Evolutionary conservation across 2,113 vertebrate species (phyloP).

Genomic region (Alligator sinensis): DNA sequence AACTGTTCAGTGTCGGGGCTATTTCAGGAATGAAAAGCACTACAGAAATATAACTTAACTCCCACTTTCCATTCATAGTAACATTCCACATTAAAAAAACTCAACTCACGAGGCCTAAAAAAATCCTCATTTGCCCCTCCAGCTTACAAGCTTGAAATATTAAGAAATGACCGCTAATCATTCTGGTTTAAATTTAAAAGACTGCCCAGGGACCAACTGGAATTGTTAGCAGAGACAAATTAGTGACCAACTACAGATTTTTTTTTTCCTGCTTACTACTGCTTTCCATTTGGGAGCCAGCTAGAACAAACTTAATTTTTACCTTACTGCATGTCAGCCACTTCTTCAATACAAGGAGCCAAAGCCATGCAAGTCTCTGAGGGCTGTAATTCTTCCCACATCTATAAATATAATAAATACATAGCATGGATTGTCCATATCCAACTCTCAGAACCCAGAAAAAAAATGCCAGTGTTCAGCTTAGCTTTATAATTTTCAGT

Average conservation of each 20-base stretch:
- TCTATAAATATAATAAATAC: conserved; percentile 57
- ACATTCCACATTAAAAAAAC: not conserved
- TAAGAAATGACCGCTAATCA: too few relatives aligned
- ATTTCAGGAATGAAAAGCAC: not conserved
- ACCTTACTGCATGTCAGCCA: conserved; percentile 86
- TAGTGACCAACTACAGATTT: not conserved
- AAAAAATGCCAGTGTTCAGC: not conserved
- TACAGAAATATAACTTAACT: not conserved
- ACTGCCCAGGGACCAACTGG: not conserved
- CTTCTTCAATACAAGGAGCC: conserved; percentile 91
- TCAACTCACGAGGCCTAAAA: not conserved
- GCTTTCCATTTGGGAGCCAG: not conserved
- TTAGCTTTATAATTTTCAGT: not conserved
- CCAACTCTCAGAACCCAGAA: not conserved
- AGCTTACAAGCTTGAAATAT: not conserved
- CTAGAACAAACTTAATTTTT: not conserved
- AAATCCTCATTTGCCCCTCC: accelerated
- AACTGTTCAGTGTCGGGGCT: not conserved
- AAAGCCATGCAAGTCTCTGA: conserved; percentile 91
- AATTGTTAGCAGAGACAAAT: not conserved
- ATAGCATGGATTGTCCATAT: not conserved
- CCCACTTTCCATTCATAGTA: not conserved
- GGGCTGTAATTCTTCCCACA: conserved; percentile 84
- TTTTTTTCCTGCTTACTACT: not conserved
- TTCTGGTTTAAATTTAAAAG: not conserved